Evolutionary conservation across 1,140 invertebrate species (phyloP), one percentile per base, ranked within the genome.

Genomic region (Drusus annulatus): DNA sequence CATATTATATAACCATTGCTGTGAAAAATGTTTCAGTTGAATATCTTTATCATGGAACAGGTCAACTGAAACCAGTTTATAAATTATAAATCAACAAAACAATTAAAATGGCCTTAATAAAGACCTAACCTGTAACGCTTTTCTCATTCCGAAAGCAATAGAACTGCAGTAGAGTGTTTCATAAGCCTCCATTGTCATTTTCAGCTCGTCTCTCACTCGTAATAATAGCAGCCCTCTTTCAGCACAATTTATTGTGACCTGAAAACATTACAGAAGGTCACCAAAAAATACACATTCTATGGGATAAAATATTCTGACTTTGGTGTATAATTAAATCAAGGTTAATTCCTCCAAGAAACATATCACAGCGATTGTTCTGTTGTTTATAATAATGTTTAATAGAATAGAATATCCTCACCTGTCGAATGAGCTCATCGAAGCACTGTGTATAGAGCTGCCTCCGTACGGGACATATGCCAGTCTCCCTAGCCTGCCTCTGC

Each of bases 241-340:
- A 0, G 96, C 95, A 87, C 98, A 99, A 87, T 98, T 99, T 15
- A 99, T 96, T 3, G 98, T 99, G 13, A 99, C 97, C 92, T 99
- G 94, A 50, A 52, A 60, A 75, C 17, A 31, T 0, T 21, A 6
- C 54, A 56, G n/a, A 56, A 5, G 25, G 54, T 56, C 54, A 56
- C n/a, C 0, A 17, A 56, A 56, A 56, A 54, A n/a, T 54, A 19
- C 36, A 45, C 36, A 45, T 36, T 3, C 36, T 36, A 8, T 36
- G 5, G 0, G 3, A 36, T 36, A 36, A 36, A 36, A 36, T 36
- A 36, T 36, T n/a, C n/a, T n/a, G n/a, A 36, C 2, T 6, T 36
- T 6, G 2, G 31, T 0, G 2, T 36, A 3, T 36, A 45, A 45
- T 45, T 45, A 45, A 45, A 13, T 45, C 5, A 45, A 13, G 36